Percentiles rank a stretch among this genome's conserved stretches.
phyloP scores from a whole-genome alignment of 2,797 vertebrate genomes.

The Xiphophorus birchmanni region DNA sequence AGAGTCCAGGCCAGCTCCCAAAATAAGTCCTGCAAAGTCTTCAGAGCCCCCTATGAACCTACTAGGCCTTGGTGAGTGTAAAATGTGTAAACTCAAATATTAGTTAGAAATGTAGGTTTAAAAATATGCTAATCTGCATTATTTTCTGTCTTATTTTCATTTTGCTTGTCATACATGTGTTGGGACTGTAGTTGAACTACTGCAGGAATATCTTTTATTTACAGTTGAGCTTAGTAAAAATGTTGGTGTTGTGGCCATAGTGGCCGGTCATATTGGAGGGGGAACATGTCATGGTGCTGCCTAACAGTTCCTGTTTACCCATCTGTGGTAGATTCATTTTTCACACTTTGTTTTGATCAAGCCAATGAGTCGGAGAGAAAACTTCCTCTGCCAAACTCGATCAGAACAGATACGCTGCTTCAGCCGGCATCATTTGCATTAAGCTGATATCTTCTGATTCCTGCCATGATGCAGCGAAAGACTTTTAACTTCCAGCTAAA shows the following conservation, averaged over 20 bases:
- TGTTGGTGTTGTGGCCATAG: neutral
- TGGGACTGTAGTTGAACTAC: neutral
- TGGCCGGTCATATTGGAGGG: neutral
- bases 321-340: neutral
- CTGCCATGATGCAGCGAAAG: neutral
- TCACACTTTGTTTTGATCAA: constrained; percentile 2
- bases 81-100: neutral
- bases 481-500: constrained; percentile 2
- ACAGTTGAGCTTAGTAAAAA: neutral
- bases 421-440: neutral
- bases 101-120: neutral
- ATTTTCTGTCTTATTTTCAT: constrained; percentile 8
- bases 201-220: neutral
- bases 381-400: neutral
- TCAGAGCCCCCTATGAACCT: constrained; percentile 90
- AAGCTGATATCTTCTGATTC: neutral
- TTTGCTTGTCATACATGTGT: neutral
- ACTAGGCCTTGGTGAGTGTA: constrained; percentile 91
- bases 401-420: neutral
- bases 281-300: neutral
- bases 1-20: constrained; percentile 85
- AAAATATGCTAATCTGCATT: neutral
- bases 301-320: neutral
- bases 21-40: constrained; percentile 88
- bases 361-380: neutral